Conservation (phyloP, 2,888 invertebrate species). For the Microplitis manilae region DNA sequence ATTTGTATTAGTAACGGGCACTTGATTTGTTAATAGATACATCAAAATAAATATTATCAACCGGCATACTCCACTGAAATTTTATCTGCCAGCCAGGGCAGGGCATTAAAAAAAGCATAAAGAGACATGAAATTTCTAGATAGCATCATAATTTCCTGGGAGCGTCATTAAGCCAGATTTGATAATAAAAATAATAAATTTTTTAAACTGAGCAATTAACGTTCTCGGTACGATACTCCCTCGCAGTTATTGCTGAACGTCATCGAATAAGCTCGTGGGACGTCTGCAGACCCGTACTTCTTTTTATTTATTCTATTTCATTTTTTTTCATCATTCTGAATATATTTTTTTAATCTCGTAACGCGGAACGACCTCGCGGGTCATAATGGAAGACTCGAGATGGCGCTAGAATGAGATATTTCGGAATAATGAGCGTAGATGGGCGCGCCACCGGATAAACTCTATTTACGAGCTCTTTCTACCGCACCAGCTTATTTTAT, state of each 20-base stretch:
- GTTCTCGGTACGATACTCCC: constrained; percentile 55
- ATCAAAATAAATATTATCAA: constrained; percentile 11
- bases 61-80: background rate
- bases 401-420: constrained; percentile 66
- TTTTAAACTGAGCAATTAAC: constrained; percentile 71
- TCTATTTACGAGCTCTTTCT: constrained; percentile 67
- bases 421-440: constrained; percentile 70
- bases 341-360: constrained; percentile 56
- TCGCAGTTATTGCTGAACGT: constrained; percentile 23
- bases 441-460: constrained; percentile 70
- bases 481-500: constrained; percentile 51
- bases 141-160: constrained; percentile 62
- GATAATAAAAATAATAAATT: constrained; percentile 64
- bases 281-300: background rate
- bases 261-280: constrained; percentile 18
- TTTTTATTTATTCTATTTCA: constrained; percentile 28
- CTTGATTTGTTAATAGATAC: constrained; percentile 30
- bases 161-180: constrained; percentile 55
- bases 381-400: constrained; percentile 46
- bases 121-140: constrained; percentile 45
- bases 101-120: constrained; percentile 2
- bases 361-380: constrained; percentile 55
- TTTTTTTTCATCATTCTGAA: constrained; percentile 16
- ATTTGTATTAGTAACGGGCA: constrained; percentile 35
- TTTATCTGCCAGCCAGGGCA: background rate